These are phyloP conservation scores for Myodes glareolus DNA, from an alignment of 2,113 vertebrate species.

Conservation along the genomic window DNA sequence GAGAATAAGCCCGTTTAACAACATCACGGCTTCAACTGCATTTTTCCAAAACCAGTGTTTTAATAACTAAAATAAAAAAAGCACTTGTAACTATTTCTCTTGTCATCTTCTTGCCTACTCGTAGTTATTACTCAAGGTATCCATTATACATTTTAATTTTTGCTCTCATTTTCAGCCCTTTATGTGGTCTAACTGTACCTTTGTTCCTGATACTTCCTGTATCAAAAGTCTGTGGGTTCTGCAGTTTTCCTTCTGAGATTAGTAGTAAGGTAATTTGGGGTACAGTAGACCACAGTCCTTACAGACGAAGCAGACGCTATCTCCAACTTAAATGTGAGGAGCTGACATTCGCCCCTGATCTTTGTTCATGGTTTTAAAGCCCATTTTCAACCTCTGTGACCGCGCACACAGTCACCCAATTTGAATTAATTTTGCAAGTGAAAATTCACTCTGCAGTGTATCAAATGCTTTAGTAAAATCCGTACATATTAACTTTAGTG, in stretches of 20 bases:
- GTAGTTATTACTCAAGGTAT: not conserved
- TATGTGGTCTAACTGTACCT: not conserved
- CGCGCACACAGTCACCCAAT: slow-evolving; percentile 77
- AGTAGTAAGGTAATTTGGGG: not conserved
- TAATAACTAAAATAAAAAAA: slow-evolving; percentile 35
- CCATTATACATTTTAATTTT: not conserved
- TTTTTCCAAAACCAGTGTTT: slow-evolving; percentile 30
- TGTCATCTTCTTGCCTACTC: not conserved
- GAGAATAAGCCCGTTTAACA: not conserved
- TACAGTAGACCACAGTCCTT: not conserved
- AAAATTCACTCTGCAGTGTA: slow-evolving; percentile 79
- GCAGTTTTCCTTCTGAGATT: not conserved
- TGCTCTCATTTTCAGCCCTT: not conserved
- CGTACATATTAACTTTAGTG: slow-evolving; percentile 74
- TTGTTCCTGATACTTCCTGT: not conserved
- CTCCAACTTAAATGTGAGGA: slow-evolving; percentile 48
- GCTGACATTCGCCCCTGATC: slow-evolving; percentile 64
- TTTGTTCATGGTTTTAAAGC: slow-evolving; percentile 72
- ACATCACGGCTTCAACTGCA: not conserved
- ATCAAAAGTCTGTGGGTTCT: slow-evolving; percentile 35
- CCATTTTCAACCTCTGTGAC: slow-evolving; percentile 81
- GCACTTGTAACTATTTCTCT: not conserved
- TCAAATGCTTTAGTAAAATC: slow-evolving; percentile 77
- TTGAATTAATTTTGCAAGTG: slow-evolving; percentile 81
- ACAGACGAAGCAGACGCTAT: not conserved